Evolutionary conservation across 2,888 invertebrate species (phyloP), one percentile per base, ranked within the genome.

Genomic region (Leucania comma): DNA sequence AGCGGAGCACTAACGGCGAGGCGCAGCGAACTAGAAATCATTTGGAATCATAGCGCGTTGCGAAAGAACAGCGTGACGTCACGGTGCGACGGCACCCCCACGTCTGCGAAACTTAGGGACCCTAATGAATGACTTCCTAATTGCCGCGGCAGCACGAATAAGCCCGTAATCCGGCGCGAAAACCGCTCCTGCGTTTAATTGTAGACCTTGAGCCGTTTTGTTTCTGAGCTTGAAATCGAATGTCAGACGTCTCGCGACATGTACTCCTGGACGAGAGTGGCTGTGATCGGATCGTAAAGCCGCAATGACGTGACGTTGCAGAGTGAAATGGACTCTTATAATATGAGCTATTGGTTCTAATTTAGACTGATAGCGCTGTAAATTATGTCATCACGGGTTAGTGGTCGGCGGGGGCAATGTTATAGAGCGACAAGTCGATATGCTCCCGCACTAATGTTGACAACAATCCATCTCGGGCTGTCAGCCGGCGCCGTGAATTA

Each of bases 51-150:
- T 88, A 87, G 86, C 87, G 85, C 84, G 88, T 89, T 89, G 89
- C 88, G 88, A 92, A 92, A 93, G 92, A 91, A 86, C 89, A 84
- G 81, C 83, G 87, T 93, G 93, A 94, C 93, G 93, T 93, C 92
- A 93, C 91, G 86, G 86, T 86, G 89, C 90, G 89, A 87, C 90
- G 93, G 95, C 95, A 96, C 95, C 96, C 96, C 94, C 93, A 91
- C 94, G 95, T 95, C 95, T 96, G 95, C 95, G 90, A 94, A 96
- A 95, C 95, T 95, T 95, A 95, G 95, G 96, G 95, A 94, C 93
- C 95, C 92, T 95, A 95, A 96, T 96, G 96, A 96, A 95, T 92
- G 93, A 96, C 96, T 96, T 95, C 96, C 96, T 96, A 96, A 96
- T 96, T 95, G 95, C 94, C 94, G 94, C 94, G 89, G 91, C 92